Conservation (phyloP, 2,113 vertebrate genomes). For the Bos taurus region ARS-UCD2.0 NC_037331.1:116830001-116830500, state of each 20-base stretch:
- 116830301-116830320: not conserved
- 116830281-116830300: not conserved
- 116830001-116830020: not conserved
- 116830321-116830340: not conserved
- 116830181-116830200: not conserved
- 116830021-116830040: not conserved
- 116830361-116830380: not conserved
- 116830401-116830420: not conserved
- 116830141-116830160: not conserved
- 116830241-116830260: not conserved
- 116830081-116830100: not conserved
- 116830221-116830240: not conserved
- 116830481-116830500: not conserved
- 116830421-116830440: accelerated
- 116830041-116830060: not conserved
- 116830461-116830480: not conserved
- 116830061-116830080: not conserved
- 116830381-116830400: not conserved
- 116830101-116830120: not conserved
- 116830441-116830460: accelerated
- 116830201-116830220: not conserved
- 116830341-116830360: not conserved
- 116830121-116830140: not conserved
- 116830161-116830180: not conserved
- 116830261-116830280: not conserved